These are phyloP conservation scores for Coregonus clupeaformis DNA, from an alignment of 2,113 vertebrate species.

Conservation along the genomic window DNA sequence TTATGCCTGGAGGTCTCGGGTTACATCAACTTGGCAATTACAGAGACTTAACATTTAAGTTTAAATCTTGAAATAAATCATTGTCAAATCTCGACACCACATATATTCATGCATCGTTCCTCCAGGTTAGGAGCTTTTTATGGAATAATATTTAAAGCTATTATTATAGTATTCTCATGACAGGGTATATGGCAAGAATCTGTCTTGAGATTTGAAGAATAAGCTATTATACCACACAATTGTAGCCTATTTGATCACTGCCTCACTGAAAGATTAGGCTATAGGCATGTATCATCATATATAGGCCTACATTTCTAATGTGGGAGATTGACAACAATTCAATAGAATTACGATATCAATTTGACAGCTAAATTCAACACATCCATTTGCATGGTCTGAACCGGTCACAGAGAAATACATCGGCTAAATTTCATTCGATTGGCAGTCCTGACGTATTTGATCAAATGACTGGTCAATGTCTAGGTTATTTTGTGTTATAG, in stretches of 20 bases:
- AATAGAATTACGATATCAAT: no score
- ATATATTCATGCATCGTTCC: no score
- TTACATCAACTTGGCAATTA: conserved; percentile 81
- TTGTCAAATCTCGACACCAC: not conserved
- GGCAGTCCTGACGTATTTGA: no score
- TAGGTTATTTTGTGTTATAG: conserved; percentile 16
- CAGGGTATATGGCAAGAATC: not conserved
- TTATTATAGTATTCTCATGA: not conserved
- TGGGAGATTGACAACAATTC: no score
- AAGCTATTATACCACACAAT: not conserved
- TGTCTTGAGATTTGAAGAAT: not conserved
- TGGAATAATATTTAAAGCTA: not conserved
- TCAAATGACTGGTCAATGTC: not conserved
- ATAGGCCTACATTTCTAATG: no score
- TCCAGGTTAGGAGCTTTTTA: not conserved
- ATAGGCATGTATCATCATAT: no score
- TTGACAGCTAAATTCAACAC: no score
- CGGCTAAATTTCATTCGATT: no score
- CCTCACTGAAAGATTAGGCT: no score
- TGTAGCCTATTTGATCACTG: no score
- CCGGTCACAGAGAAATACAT: no score
- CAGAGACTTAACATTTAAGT: not conserved
- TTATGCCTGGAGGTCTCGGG: conserved; percentile 79
- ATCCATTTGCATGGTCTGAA: no score
- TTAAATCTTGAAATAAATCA: not conserved